Percentiles rank a stretch among this genome's conserved stretches.
Evolutionary conservation across 2,888 invertebrate genomes (phyloP).

Genomic region (Ennomos quercinarius): DNA sequence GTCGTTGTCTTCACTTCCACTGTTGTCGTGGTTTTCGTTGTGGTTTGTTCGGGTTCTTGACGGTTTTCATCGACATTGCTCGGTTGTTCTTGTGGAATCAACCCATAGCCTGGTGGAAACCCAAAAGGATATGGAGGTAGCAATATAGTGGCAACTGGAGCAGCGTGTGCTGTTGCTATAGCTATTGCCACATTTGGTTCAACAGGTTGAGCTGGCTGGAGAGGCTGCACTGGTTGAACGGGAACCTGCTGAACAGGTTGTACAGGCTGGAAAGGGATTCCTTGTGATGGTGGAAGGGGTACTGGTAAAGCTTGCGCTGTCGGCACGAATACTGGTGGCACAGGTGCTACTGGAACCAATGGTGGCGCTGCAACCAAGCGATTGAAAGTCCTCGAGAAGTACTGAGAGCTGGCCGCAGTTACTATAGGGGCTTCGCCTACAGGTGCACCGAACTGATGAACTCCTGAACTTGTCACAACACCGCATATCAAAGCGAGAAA

Average conservation of each 20-base stretch:
- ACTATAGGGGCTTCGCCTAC: slow-evolving; percentile 80
- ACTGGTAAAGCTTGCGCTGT: slow-evolving; percentile 30
- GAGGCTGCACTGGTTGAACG: slow-evolving; percentile 41
- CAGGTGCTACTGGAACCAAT: slow-evolving; percentile 32
- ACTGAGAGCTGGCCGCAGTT: slow-evolving; percentile 89
- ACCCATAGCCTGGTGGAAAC: slow-evolving; percentile 66
- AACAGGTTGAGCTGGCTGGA: slow-evolving; percentile 48
- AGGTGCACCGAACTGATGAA: slow-evolving; percentile 49
- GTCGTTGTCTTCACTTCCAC: slow-evolving; percentile 56
- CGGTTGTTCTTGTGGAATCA: slow-evolving; percentile 61
- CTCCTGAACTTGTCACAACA: slow-evolving; percentile 61
- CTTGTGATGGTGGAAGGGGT: slow-evolving; percentile 30
- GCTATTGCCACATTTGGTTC: slow-evolving; percentile 76
- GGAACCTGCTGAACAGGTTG: slow-evolving; percentile 39
- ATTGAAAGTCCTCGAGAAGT: slow-evolving; percentile 88
- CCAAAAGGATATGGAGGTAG: slow-evolving; percentile 78
- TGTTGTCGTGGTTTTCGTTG: slow-evolving; percentile 54
- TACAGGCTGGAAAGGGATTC: slow-evolving; percentile 40
- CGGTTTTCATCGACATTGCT: slow-evolving; percentile 55
- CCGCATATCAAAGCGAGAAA: slow-evolving; percentile 57
- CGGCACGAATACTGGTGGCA: slow-evolving; percentile 38
- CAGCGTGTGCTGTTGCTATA: slow-evolving; percentile 75
- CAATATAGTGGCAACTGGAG: slow-evolving; percentile 75
- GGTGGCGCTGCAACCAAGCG: slow-evolving; percentile 67
- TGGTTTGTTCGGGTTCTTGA: slow-evolving; percentile 59